Percentiles rank a stretch among this genome's conserved stretches.
Conservation (phyloP, 2,797 vertebrate genomes). For the Ispidina picta region DNA sequence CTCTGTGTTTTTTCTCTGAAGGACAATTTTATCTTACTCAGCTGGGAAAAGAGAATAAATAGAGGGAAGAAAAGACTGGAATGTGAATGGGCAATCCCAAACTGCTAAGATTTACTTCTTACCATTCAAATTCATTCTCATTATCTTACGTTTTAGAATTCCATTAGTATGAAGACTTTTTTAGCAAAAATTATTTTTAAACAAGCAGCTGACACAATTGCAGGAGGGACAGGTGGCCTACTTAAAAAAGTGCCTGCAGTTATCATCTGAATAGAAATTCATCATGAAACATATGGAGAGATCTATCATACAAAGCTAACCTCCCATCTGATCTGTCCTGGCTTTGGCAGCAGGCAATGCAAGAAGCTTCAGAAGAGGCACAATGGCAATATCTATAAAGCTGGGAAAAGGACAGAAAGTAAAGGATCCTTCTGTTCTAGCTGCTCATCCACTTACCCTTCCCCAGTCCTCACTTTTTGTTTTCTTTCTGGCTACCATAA, state of each 20-base stretch:
- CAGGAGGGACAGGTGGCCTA: slow-evolving; percentile 46
- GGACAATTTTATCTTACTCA: background rate
- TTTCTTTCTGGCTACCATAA: background rate
- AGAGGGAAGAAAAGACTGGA: background rate
- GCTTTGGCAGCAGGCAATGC: background rate
- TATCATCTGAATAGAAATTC: background rate
- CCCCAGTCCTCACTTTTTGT: background rate
- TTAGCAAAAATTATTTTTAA: slow-evolving; percentile 53
- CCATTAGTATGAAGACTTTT: background rate
- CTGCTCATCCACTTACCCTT: background rate
- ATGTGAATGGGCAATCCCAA: background rate
- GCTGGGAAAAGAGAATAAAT: background rate
- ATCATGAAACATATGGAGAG: background rate
- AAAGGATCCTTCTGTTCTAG: background rate
- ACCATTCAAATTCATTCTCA: background rate
- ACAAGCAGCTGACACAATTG: slow-evolving; percentile 40
- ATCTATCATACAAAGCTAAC: background rate
- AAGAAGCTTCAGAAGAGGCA: background rate
- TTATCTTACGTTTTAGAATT: slow-evolving; percentile 11
- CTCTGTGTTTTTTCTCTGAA: background rate
- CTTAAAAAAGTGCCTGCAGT: background rate
- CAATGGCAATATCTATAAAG: background rate
- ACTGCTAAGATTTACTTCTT: background rate
- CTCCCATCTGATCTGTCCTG: background rate
- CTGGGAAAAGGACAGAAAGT: background rate